These are phyloP conservation scores for Zygothrica quintamaculata DNA, from an alignment of 2,888 invertebrate species.

Conservation along the genomic window DNA sequence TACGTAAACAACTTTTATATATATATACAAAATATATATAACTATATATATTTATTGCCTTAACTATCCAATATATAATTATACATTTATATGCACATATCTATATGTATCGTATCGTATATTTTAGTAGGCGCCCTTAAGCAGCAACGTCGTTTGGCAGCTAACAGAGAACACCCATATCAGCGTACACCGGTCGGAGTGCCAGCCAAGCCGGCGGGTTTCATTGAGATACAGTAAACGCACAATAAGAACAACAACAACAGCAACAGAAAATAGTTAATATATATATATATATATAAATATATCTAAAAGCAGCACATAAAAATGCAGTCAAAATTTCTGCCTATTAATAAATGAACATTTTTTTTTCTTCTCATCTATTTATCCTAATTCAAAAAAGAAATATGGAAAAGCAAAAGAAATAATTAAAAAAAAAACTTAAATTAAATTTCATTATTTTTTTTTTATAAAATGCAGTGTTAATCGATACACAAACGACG, in stretches of 20 bases:
- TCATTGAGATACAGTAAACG: conserved; percentile 79
- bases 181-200: conserved; percentile 93
- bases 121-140: conserved; percentile 85
- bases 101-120: conserved; percentile 78
- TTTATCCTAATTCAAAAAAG: too few species aligned
- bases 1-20: conserved; percentile 38
- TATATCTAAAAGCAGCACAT: too few species aligned
- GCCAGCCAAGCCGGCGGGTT: conserved; percentile 86
- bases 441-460: conserved; percentile 22
- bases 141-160: conserved; percentile 94
- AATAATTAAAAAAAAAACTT: too few species aligned
- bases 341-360: too few species aligned
- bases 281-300: too few species aligned
- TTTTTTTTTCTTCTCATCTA: conserved; percentile 1
- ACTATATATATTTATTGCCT: conserved; percentile 27
- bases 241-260: conserved; percentile 25
- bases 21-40: conserved; percentile 31
- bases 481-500: conserved; percentile 7
- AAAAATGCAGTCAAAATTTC: too few species aligned
- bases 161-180: conserved; percentile 97
- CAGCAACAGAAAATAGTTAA: conserved; percentile 2
- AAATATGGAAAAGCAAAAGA: too few species aligned
- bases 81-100: conserved; percentile 54
- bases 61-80: conserved; percentile 31
- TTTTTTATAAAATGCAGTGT: conserved; percentile 1